Evolutionary conservation across 2,888 invertebrate species (phyloP), one percentile per base, ranked within the genome.

Genomic region (Laothoe populi): DNA sequence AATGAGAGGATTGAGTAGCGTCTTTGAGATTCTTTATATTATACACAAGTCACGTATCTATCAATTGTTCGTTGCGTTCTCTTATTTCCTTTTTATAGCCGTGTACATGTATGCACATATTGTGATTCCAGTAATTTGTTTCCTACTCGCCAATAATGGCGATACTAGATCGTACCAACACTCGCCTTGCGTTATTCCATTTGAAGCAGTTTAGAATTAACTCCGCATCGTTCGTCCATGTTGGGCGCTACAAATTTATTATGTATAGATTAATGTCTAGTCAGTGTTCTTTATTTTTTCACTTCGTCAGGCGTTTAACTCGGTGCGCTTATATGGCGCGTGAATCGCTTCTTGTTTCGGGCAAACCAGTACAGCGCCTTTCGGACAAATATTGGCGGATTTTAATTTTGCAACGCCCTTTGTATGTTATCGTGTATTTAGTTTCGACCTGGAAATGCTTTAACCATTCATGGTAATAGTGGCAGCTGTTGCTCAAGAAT

Each of bases 101-200:
- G n/a, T 16, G 26, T 49, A 26, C 26, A 31, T 11, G 35, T 53
- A 19, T 19, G 35, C 19, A 21, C 44, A 59, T 11, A 35, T 31
- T 31, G 45, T 59, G 13, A 26, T 44, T 59, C 53, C 19, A 59
- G 65, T 72, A 70, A 74, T 75, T 75, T 72, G 74, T 82, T 88
- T 88, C 87, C 87, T 86, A 76, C 67, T 72, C 79, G 70, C 78
- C 82, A 73, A 74, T 79, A 81, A 83, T 74, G 78, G 83, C 70
- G 71, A 74, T 76, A 70, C 67, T 67, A 60, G 75, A 78, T 79
- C 74, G 77, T 73, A 70, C 71, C 72, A 76, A 67, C 70, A 70
- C 68, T 73, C 74, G 69, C 79, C 78, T 82, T 81, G 81, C 71
- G 66, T 66, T 77, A 83, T 83, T 78, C 82, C 78, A 70, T 77